These are phyloP conservation scores for Cephalopachus bancanus DNA, from an alignment of 2,797 vertebrate genomes.

Conservation along the genomic window DNA sequence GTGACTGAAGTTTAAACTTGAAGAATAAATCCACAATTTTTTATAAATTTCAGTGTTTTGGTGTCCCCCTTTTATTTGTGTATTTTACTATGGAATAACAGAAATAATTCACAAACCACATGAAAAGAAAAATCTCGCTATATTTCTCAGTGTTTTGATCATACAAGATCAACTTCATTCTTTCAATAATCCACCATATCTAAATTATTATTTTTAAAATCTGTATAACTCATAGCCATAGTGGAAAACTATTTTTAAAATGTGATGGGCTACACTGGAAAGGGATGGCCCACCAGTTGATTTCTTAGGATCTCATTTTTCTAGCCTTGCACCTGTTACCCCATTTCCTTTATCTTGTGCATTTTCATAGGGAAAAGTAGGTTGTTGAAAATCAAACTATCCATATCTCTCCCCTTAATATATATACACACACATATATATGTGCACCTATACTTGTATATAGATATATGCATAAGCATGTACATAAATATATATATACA, in stretches of 20 bases:
- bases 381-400: not conserved
- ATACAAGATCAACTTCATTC: not conserved
- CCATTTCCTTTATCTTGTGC: slow-evolving; percentile 8
- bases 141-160: not conserved
- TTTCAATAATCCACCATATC: not conserved
- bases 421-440: too few species aligned
- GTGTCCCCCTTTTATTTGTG: too few species aligned
- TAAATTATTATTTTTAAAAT: not conserved
- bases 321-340: not conserved
- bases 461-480: too few species aligned
- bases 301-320: not conserved
- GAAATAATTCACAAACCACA: not conserved
- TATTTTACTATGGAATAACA: not conserved
- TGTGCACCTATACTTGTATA: too few species aligned
- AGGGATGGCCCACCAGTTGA: not conserved
- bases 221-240: not conserved
- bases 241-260: not conserved
- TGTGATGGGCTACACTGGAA: not conserved
- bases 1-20: too few species aligned
- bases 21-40: too few species aligned
- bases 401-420: not conserved
- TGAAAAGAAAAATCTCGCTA: not conserved
- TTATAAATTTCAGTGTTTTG: too few species aligned
- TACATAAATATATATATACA: too few species aligned
- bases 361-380: slow-evolving; percentile 39